These are phyloP conservation scores for Pelodiscus sinensis DNA, from an alignment of 2,113 vertebrate species.

Conservation along the genomic window DNA sequence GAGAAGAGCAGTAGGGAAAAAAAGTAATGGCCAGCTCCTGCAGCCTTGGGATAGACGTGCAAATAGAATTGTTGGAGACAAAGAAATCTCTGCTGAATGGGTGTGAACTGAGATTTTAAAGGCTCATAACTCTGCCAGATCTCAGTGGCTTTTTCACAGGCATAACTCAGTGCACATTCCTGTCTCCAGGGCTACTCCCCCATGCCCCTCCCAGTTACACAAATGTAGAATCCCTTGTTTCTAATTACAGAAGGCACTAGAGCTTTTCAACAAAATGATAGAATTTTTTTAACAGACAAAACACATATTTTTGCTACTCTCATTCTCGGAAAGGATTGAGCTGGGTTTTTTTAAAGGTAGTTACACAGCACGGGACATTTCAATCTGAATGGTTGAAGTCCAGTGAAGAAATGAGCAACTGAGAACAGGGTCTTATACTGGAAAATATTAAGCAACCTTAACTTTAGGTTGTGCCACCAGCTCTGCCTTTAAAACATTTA, in stretches of 20 bases:
- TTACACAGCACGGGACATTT: neutral
- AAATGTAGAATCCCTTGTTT: neutral
- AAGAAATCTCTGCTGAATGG: neutral
- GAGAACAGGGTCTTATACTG: neutral
- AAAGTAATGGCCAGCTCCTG: neutral
- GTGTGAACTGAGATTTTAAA: neutral
- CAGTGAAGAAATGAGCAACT: neutral
- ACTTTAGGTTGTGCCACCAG: neutral
- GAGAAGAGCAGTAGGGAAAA: neutral
- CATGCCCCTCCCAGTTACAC: neutral
- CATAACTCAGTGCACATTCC: neutral
- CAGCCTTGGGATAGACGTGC: neutral
- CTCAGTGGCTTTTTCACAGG: neutral
- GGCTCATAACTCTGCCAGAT: neutral
- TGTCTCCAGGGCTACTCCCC: neutral
- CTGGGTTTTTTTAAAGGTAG: neutral
- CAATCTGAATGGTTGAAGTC: neutral
- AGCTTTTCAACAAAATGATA: conserved; percentile 2
- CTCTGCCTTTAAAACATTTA: neutral
- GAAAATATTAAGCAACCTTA: neutral
- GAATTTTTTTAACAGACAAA: neutral
- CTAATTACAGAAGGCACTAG: neutral
- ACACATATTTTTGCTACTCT: neutral
- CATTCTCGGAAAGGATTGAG: neutral
- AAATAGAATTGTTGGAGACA: neutral